Base-by-base conservation (phyloP, 2,888 invertebrate species). In the Drosophila pegasa region DNA sequence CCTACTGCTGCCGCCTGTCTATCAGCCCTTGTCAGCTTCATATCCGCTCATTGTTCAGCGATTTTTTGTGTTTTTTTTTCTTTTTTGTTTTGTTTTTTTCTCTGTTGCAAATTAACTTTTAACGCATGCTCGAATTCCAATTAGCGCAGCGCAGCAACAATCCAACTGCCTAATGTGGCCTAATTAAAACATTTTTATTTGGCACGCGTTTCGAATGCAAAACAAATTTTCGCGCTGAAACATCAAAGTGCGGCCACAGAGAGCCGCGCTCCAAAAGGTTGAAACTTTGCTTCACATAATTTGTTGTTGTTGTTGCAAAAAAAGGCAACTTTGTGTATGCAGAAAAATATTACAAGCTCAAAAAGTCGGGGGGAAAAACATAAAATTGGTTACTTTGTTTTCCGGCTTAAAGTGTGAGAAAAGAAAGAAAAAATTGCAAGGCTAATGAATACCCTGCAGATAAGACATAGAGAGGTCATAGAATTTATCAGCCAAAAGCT, bases 321-420 rank as follows among this genome's bases (percentile, higher is more conserved):
- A 57, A 38, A 37, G 50, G 47, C 59, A 87, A 84, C 71, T 78
- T 78, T 78, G 18, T 57, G 57, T 59, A 63, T 72, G 31, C 80
- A 67, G 51, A 60, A 45, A 43, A 60, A 66, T 20, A 41, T 58
- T 27, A 55, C 41, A 54, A 62, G 68, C 48, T 40, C 27, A 9
- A 22, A 69, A 29, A 59, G 31, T 18, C 41, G 40, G n/a, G n/a
- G n/a, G n/a, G n/a, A 38, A 77, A 70, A 22, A 33, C n/a, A 33
- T 35, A 72, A 73, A 58, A 38, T 68, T 68, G 61, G 67, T 71
- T 78, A 81, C 68, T 86, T 77, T 85, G 82, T 78, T 83, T 68
- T 70, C 65, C 71, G 63, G 63, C 58, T 65, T 58, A 40, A 31
- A 37, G 14, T 14, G 45, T 33, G 6, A 14, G 47, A 59, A 12